phyloP scores from a whole-genome alignment of 2,797 vertebrate genomes.

The Chanos chanos region DNA sequence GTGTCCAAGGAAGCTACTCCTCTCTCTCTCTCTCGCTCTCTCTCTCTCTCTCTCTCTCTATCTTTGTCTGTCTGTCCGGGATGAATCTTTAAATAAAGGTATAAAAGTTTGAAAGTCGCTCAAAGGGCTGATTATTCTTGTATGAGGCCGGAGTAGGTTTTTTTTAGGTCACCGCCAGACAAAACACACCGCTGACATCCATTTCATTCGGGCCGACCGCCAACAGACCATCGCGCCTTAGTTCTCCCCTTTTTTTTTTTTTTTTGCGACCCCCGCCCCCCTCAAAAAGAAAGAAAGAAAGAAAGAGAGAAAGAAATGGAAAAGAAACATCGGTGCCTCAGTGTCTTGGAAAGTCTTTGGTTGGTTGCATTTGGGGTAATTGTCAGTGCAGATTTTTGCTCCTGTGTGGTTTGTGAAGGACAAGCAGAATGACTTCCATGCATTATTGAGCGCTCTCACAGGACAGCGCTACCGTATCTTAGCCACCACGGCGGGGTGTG shows the following conservation, averaged over 20 bases:
- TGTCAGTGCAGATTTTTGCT: slow-evolving; percentile 14
- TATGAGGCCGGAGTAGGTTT: slow-evolving; percentile 56
- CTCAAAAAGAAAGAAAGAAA: neutral
- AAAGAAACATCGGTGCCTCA: neutral
- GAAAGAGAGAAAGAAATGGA: neutral
- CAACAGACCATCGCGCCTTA: too few species aligned
- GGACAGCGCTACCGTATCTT: too few species aligned
- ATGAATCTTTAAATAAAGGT: slow-evolving; percentile 62
- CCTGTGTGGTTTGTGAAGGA: neutral
- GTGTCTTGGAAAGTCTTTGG: slow-evolving; percentile 3
- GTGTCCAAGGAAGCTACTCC: too few species aligned
- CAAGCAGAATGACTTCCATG: slow-evolving; percentile 12
- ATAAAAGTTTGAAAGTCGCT: slow-evolving; percentile 58
- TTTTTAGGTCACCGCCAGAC: slow-evolving; percentile 52
- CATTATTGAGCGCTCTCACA: slow-evolving; percentile 26
- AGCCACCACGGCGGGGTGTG: neutral
- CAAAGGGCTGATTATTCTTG: slow-evolving; percentile 63
- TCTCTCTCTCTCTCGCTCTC: too few species aligned
- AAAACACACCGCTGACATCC: slow-evolving; percentile 34
- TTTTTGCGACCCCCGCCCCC: too few species aligned
- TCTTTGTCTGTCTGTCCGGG: slow-evolving; percentile 44
- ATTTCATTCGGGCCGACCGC: neutral
- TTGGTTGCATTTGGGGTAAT: neutral
- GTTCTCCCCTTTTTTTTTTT: too few species aligned
- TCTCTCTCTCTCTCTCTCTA: too few species aligned